Conservation (phyloP, 2,888 invertebrate species). For the Hypomecis punctinalis region DNA sequence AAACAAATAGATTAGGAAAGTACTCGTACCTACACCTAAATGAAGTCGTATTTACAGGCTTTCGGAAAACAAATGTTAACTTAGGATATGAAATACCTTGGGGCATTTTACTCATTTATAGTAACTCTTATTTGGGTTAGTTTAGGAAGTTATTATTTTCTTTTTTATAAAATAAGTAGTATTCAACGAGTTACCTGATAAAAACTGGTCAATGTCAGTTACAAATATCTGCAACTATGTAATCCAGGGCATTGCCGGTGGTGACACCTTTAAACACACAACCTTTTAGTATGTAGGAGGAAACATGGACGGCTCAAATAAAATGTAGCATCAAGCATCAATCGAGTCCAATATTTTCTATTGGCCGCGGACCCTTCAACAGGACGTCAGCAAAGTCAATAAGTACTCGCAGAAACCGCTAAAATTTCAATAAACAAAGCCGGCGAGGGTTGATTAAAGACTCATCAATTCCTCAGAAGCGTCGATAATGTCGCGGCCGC, state of each 20-base stretch:
- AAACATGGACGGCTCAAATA: neutral
- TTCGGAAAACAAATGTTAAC: slow-evolving; percentile 6
- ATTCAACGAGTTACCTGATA: too few species aligned
- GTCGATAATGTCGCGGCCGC: slow-evolving; percentile 51
- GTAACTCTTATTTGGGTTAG: neutral
- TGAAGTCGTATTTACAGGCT: slow-evolving; percentile 1
- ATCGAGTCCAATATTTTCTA: neutral
- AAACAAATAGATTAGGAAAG: neutral
- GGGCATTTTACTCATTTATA: neutral
- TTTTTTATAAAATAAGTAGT: too few species aligned
- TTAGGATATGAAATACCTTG: neutral
- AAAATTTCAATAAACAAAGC: slow-evolving; percentile 43
- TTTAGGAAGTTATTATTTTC: neutral
- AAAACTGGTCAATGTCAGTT: too few species aligned
- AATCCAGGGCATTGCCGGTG: too few species aligned
- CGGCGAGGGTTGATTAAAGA: slow-evolving; percentile 50
- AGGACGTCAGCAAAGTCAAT: slow-evolving; percentile 16
- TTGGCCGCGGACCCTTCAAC: neutral
- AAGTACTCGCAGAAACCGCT: slow-evolving; percentile 31
- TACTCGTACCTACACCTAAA: neutral
- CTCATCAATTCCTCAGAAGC: slow-evolving; percentile 54
- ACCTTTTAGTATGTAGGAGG: too few species aligned
- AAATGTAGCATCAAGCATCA: neutral
- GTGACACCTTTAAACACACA: too few species aligned
- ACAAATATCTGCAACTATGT: too few species aligned